Evolutionary conservation across 1,140 invertebrate species (phyloP), one percentile per base, ranked within the genome.

Genomic region (Lordiphosa collinella): DNA sequence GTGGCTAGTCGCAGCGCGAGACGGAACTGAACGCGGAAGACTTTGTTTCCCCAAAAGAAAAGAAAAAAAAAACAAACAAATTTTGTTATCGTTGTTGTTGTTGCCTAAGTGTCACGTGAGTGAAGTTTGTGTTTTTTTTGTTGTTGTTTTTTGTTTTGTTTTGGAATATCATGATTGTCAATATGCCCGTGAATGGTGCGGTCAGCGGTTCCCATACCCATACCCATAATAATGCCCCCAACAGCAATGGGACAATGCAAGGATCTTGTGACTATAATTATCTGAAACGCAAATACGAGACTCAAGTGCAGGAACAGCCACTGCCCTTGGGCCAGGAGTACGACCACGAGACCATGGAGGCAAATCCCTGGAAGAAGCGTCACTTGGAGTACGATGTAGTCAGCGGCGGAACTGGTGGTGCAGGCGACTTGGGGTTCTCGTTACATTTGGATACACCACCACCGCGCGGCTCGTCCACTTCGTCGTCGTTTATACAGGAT

Each of bases 351-450:
- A 38, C 44, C 14, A 34, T 71, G 5, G 53, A 44, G 7, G 3
- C 40, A 18, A 84, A 84, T 70, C 78, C 78, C 1, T 84, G 78
- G 78, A 84, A 84, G 73, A 84, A 84, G 25, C 78, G 78, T 0
- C 74, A 85, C 14, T 14, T 84, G 18, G 78, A 82, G 34, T 82
- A 84, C 13, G 78, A 82, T n/a, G 18, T 18, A 4, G 18, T 18
- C 3, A 4, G 18, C 18, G 50, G 38, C 25, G 38, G 25, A 7
- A 48, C 10, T 9, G 35, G 22, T 2, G 34, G 49, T 44, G 22
- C 29, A 8, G 31, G 54, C 11, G 78, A 82, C 2, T 48, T 79
- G 52, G 71, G 71, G n/a, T 79, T 79, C 13, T 76, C 82, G 6
- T 22, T 80, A 32, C 76, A 80, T 16, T 37, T 80, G 40, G 76